Conservation (phyloP, 2,888 invertebrate genomes). For the Dicyrtoma fusca region DNA sequence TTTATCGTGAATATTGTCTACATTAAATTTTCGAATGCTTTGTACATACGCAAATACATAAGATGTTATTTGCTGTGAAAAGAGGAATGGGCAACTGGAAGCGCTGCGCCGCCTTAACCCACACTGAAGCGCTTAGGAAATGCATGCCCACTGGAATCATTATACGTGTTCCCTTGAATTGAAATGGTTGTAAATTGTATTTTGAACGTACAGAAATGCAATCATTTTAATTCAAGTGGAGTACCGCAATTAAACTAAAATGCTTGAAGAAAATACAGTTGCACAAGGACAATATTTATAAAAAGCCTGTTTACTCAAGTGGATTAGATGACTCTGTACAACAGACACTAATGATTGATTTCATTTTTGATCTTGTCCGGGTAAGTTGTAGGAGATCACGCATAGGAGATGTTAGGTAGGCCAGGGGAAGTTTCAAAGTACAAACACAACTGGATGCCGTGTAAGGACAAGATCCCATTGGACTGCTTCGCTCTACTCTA, state of each 20-base stretch:
- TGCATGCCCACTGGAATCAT: conserved; percentile 47
- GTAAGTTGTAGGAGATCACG: conserved; percentile 55
- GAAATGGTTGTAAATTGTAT: conserved; percentile 7
- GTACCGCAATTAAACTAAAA: not conserved
- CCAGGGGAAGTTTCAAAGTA: conserved; percentile 30
- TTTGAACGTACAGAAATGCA: not conserved
- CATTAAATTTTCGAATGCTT: too few relatives aligned
- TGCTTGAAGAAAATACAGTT: not conserved
- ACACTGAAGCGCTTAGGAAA: conserved; percentile 44
- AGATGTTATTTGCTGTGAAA: not conserved
- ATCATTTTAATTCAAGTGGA: conserved; percentile 6
- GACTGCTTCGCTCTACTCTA: not conserved
- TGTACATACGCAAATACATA: not conserved
- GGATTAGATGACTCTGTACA: conserved; percentile 34
- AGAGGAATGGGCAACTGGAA: not conserved
- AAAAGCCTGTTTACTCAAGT: conserved; percentile 20
- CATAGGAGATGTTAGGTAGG: conserved; percentile 37
- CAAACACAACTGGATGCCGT: conserved; percentile 4
- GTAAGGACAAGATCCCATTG: conserved; percentile 1
- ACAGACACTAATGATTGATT: conserved; percentile 56
- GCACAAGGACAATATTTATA: not conserved
- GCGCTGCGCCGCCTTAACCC: conserved; percentile 45
- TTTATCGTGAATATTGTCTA: too few relatives aligned
- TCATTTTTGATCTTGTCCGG: conserved; percentile 57
- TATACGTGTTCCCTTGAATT: conserved; percentile 17